Percentiles rank a stretch among this genome's conserved stretches.
Conservation (phyloP, 2,113 vertebrate genomes). For the Hemiprocne comata region DNA sequence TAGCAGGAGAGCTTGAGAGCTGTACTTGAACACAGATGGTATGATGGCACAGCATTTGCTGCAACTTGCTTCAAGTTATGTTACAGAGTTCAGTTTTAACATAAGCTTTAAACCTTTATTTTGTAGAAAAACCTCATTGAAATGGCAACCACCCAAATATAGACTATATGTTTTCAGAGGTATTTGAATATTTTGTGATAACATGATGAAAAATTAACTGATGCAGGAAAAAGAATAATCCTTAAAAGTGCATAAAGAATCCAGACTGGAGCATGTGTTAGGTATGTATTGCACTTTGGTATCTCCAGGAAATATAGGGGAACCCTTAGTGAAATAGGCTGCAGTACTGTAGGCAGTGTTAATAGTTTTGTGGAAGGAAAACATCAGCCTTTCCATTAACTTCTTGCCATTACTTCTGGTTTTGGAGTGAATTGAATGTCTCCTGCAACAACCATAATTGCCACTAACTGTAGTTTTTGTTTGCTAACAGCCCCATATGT, state of each 20-base stretch:
- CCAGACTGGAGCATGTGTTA: background rate
- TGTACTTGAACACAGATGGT: constrained; percentile 67
- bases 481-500: background rate
- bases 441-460: background rate
- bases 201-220: background rate
- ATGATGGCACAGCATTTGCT: constrained; percentile 57
- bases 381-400: constrained; percentile 25
- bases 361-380: constrained; percentile 1
- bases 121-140: constrained; percentile 41
- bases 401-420: constrained; percentile 23
- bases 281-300: background rate
- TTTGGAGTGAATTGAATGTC: background rate
- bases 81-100: constrained; percentile 67
- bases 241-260: background rate
- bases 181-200: constrained; percentile 2
- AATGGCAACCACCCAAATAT: constrained; percentile 62
- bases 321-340: background rate
- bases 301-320: background rate
- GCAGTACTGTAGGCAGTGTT: background rate
- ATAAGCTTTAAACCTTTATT: constrained; percentile 62
- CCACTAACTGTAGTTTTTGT: constrained; percentile 9
- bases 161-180: background rate
- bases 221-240: background rate
- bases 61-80: constrained; percentile 60
- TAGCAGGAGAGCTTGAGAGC: constrained; percentile 38